Percentiles rank a stretch among this genome's conserved stretches.
Evolutionary conservation across 2,113 vertebrate species (phyloP).

Genomic region (Aegypius monachus): DNA sequence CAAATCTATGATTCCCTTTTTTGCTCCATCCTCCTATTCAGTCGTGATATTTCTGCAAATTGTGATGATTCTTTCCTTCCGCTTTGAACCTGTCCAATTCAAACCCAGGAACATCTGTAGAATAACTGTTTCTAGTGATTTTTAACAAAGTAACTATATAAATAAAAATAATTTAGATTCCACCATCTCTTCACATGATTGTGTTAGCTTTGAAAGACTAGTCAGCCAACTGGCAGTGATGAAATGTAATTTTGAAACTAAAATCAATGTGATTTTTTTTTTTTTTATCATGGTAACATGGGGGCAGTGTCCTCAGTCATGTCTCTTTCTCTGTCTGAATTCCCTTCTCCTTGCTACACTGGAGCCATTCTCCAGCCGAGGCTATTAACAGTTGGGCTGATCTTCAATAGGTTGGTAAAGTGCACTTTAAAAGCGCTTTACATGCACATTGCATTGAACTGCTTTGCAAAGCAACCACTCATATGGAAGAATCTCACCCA

Average conservation of each 20-base stretch:
- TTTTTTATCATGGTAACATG: background rate
- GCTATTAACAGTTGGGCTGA: background rate
- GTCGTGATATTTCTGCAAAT: background rate
- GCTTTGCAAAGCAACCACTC: background rate
- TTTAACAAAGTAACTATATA: background rate
- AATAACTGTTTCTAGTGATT: background rate
- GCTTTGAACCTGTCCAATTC: background rate
- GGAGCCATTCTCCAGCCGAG: background rate
- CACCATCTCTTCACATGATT: background rate
- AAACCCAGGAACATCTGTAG: background rate
- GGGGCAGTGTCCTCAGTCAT: background rate
- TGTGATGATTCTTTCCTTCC: background rate
- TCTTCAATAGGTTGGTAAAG: background rate
- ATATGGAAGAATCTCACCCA: background rate
- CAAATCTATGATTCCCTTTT: background rate
- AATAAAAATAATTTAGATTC: background rate
- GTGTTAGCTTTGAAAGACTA: background rate
- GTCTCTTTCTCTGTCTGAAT: background rate
- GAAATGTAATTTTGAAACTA: background rate
- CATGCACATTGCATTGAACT: background rate
- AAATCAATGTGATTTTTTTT: background rate
- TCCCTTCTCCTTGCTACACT: background rate
- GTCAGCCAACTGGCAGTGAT: background rate
- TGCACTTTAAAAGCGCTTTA: background rate
- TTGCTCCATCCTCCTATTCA: background rate